Base-by-base conservation (phyloP, 2,888 invertebrate species). In the Plebejus melissa region DNA sequence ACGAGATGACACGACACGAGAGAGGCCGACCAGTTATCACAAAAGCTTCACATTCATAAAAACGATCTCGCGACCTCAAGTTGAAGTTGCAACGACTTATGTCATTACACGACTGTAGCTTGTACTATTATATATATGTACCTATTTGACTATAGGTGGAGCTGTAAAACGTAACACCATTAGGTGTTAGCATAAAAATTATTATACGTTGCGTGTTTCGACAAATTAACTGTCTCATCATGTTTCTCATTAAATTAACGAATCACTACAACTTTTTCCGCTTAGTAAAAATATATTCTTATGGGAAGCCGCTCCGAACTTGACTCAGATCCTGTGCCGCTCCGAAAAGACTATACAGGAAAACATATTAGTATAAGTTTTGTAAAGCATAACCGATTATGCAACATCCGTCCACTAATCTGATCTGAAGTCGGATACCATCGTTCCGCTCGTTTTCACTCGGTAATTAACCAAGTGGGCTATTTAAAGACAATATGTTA, bases 401-500 rank as follows among this genome's bases (percentile, higher is more conserved):
- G 72, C 50, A 72, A 72, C 50, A 50, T 72, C 72, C 72, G 50
- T 50, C 72, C 72, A 50, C 72, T 50, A 50, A 50, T 54, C 72
- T 72, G 72, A 72, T 72, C 41, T 72, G 72, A 72, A 72, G 72
- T 76, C 77, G 75, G 79, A 80, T 82, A 81, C 81, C 82, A 80
- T 82, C 83, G 88, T 87, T 87, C 89, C 87, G 88, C 87, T 86
- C 83, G 88, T 90, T 87, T 88, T 88, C 87, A 85, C 87, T 86
- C 85, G 84, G 83, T 87, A 89, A 88, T 82, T 83, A 89, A 87
- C 83, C 82, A 82, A 81, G 81, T 82, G 79, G 78, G 79, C 80
- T 79, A 76, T 76, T 75, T 65, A 75, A 28, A 65, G 69, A 69
- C 69, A 69, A 72, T 54, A 72, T 50, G 32, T 72, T 50, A 72